Conservation (phyloP, 2,888 invertebrate species). For the Mythimna impura region DNA sequence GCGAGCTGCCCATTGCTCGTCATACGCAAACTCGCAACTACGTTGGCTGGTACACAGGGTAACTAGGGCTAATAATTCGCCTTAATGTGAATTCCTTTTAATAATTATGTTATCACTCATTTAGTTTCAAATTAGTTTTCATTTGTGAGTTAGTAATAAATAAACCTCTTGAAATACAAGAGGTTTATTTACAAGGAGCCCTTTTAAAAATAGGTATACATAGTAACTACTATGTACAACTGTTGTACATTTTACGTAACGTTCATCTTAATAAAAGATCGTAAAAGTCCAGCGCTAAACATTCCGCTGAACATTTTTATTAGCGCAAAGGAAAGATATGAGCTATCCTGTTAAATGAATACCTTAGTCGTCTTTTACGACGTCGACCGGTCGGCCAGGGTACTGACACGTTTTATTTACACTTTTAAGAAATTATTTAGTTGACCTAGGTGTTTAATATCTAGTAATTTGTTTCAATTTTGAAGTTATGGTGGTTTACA, state of each 20-base stretch:
- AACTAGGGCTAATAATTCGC: not conserved
- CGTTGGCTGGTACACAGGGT: no score
- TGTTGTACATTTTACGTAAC: not conserved
- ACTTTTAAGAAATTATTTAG: not conserved
- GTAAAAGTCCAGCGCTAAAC: slow-evolving; percentile 18
- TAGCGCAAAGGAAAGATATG: slow-evolving; percentile 11
- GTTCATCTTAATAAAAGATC: slow-evolving; percentile 19
- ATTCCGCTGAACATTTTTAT: slow-evolving; percentile 20
- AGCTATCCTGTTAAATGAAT: slow-evolving; percentile 27
- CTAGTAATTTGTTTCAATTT: no score
- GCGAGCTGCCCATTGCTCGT: no score
- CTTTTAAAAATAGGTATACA: not conserved
- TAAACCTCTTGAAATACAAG: not conserved
- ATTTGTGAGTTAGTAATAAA: not conserved
- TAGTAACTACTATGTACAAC: not conserved
- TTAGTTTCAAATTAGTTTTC: not conserved
- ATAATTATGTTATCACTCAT: not conserved
- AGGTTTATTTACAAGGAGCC: not conserved
- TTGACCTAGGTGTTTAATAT: not conserved
- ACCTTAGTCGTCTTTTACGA: slow-evolving; percentile 23
- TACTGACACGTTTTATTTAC: slow-evolving; percentile 4
- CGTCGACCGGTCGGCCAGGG: not conserved
- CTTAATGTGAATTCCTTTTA: not conserved
- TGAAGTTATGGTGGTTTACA: no score
- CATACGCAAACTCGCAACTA: no score